phyloP scores from a whole-genome alignment of 2,888 invertebrate genomes.

The Eumacrocentrus americanus region DNA sequence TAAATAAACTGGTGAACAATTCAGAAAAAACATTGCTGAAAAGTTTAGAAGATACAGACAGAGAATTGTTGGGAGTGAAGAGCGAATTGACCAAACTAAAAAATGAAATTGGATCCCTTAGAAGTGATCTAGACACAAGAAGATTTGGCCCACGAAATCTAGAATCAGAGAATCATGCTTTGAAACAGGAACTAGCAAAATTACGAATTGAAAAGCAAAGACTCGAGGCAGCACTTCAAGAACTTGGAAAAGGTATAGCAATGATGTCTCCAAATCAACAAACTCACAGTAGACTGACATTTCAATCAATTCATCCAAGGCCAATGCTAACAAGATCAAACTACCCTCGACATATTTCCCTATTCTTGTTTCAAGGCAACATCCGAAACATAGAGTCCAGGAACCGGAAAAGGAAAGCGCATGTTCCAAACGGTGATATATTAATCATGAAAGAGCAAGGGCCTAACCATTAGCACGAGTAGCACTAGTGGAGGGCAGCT shows the following conservation, averaged over 20 bases:
- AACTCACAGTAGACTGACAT: background rate
- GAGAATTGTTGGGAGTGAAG: conserved; percentile 41
- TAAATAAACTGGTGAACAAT: conserved; percentile 5
- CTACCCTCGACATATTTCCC: background rate
- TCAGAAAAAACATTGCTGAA: conserved; percentile 22
- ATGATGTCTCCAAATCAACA: no score
- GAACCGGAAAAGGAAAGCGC: conserved; percentile 8
- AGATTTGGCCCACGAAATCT: conserved; percentile 32
- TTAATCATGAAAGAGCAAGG: conserved; percentile 9
- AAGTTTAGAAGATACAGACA: conserved; percentile 26
- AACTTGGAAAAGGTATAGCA: conserved; percentile 10
- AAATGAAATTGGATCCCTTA: conserved; percentile 35
- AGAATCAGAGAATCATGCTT: conserved; percentile 38
- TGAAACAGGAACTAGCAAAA: conserved; percentile 42
- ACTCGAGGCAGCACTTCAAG: conserved; percentile 15
- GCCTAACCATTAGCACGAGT: background rate
- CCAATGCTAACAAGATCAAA: background rate
- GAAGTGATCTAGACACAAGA: conserved; percentile 32
- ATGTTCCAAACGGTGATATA: background rate
- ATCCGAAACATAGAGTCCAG: conserved; percentile 9
- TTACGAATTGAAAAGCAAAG: conserved; percentile 25
- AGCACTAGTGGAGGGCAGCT: no score
- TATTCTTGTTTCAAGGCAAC: background rate
- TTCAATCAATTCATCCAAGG: background rate
- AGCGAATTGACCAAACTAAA: conserved; percentile 39